Conservation (phyloP, 2,888 invertebrate species). For the Diogma glabrata region DNA sequence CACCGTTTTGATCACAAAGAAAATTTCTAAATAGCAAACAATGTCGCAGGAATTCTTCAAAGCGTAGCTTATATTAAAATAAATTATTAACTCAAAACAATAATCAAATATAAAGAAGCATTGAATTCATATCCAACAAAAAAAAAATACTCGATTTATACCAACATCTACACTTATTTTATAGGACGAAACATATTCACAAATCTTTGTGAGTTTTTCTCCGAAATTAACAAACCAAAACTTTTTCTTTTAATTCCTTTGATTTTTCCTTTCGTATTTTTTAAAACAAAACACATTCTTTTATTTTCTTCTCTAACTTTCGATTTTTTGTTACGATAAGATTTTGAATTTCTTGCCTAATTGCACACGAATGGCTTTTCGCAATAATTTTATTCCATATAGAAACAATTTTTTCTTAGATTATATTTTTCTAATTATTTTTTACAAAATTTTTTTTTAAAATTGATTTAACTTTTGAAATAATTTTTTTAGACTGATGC, state of each 20-base stretch:
- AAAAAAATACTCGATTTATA: too few species aligned
- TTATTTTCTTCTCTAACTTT: background rate
- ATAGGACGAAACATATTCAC: slow-evolving; percentile 37
- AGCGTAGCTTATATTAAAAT: too few species aligned
- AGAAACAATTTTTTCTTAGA: slow-evolving; percentile 8
- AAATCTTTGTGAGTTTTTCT: slow-evolving; percentile 36
- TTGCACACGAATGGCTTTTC: too few species aligned
- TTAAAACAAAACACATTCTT: slow-evolving; percentile 3
- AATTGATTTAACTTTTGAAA: background rate
- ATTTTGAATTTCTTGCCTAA: too few species aligned
- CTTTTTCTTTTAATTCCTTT: background rate
- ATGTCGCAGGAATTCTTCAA: too few species aligned
- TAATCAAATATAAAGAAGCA: too few species aligned
- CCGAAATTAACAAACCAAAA: slow-evolving; percentile 4
- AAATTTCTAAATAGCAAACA: too few species aligned
- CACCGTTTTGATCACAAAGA: too few species aligned
- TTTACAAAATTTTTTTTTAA: background rate
- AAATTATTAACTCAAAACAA: too few species aligned
- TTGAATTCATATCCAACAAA: too few species aligned
- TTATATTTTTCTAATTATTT: slow-evolving; percentile 18
- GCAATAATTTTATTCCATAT: too few species aligned
- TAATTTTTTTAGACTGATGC: slow-evolving; percentile 50
- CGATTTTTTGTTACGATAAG: too few species aligned
- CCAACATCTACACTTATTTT: slow-evolving; percentile 27
- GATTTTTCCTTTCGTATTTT: background rate